phyloP scores from a whole-genome alignment of 2,113 vertebrate species.

The Oryzias javanicus region DNA sequence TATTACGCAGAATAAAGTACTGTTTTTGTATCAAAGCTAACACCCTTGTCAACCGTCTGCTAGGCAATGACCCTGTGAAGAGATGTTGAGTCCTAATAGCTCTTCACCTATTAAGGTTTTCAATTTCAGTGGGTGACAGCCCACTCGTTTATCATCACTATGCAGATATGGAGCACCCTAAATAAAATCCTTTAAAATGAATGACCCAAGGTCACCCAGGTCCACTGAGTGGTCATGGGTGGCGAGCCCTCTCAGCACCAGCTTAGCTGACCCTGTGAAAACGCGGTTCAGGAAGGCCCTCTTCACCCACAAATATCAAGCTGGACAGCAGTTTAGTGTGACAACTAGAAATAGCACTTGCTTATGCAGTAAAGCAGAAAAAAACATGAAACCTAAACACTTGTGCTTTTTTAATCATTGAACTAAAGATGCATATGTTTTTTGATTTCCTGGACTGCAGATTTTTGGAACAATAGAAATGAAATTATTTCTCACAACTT shows the following conservation, averaged over 20 bases:
- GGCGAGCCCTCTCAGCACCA: constrained; percentile 11
- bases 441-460: too few species aligned
- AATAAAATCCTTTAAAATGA: constrained; percentile 57
- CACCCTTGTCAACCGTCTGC: constrained; percentile 4
- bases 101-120: constrained; percentile 25
- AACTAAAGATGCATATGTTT: too few species aligned
- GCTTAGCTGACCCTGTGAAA: constrained; percentile 18
- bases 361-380: not conserved
- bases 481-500: too few species aligned
- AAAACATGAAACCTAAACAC: not conserved
- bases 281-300: constrained; percentile 21
- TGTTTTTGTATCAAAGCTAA: constrained; percentile 4
- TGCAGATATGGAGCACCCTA: constrained; percentile 19
- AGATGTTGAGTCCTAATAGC: constrained; percentile 18
- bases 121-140: constrained; percentile 32
- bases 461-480: too few species aligned
- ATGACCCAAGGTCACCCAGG: constrained; percentile 17
- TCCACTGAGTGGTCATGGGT: constrained; percentile 1
- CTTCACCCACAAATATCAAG: constrained; percentile 2
- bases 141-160: constrained; percentile 20
- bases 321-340: not conserved
- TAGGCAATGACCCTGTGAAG: not conserved
- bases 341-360: constrained; percentile 9
- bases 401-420: not conserved
- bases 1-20: too few species aligned